These are phyloP conservation scores for Ctenoplectra terminalis DNA, from an alignment of 1,140 invertebrate species.

Conservation along the genomic window DNA sequence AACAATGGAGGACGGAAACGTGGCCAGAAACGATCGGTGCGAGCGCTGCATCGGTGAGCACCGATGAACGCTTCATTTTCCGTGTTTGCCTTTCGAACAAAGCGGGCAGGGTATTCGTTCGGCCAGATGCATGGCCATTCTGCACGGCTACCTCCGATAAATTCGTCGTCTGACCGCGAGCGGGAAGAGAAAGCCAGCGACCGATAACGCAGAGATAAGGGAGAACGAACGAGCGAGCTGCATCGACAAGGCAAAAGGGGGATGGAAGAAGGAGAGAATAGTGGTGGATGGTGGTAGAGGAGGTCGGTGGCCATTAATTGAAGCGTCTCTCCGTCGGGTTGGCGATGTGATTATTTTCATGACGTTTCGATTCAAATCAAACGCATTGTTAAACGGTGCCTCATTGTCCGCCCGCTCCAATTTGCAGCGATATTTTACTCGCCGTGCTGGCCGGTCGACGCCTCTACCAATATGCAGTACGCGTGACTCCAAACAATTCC, in stretches of 20 bases:
- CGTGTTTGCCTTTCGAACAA: constrained; percentile 37
- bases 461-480: constrained; percentile 37
- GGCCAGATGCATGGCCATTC: constrained; percentile 55
- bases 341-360: constrained; percentile 78
- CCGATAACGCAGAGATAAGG: constrained; percentile 45
- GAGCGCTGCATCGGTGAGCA: background rate
- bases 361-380: constrained; percentile 78
- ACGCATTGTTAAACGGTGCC: constrained; percentile 74
- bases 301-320: constrained; percentile 68
- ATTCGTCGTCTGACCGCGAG: constrained; percentile 58
- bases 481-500: constrained; percentile 39
- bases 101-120: constrained; percentile 12
- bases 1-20: constrained; percentile 7
- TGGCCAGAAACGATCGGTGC: background rate
- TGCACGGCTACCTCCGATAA: constrained; percentile 66
- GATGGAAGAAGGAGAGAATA: background rate
- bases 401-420: constrained; percentile 75
- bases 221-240: background rate
- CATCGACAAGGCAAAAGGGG: too few species aligned
- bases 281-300: background rate
- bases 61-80: constrained; percentile 45
- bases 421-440: constrained; percentile 75
- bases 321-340: constrained; percentile 52
- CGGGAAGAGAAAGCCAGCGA: constrained; percentile 8
- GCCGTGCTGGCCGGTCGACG: constrained; percentile 15